Evolutionary conservation across 2,113 vertebrate genomes (phyloP).

Genomic region (Zapornia atra): DNA sequence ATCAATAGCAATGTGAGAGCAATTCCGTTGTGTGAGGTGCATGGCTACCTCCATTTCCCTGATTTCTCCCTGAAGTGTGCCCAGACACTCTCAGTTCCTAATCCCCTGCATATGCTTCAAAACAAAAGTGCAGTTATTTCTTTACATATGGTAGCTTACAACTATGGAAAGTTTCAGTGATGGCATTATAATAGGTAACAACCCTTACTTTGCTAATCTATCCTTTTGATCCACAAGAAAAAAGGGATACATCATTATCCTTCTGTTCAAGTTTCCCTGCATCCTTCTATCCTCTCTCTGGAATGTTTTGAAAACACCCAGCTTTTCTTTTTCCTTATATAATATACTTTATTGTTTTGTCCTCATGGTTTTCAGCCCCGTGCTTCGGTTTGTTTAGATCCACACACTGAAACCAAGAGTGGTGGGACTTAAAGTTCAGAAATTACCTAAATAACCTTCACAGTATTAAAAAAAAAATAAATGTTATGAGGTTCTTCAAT

Average conservation of each 20-base stretch:
- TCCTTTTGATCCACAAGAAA: background rate
- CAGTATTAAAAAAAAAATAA: background rate
- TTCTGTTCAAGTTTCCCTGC: background rate
- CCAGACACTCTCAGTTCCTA: background rate
- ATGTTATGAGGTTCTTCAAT: background rate
- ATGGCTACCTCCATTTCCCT: background rate
- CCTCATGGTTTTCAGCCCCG: background rate
- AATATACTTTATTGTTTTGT: background rate
- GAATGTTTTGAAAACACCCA: background rate
- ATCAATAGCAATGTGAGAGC: background rate
- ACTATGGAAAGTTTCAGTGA: background rate
- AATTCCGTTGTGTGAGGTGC: background rate
- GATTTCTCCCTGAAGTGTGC: background rate
- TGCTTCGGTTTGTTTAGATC: background rate
- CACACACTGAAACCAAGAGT: rapidly evolving
- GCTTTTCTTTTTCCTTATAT: background rate
- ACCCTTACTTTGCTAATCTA: background rate
- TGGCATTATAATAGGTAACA: background rate
- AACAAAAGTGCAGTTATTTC: background rate
- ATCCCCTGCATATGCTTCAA: background rate
- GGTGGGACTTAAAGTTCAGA: background rate
- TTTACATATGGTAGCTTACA: background rate
- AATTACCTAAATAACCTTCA: background rate
- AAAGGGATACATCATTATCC: background rate
- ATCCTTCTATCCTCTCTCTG: background rate